Conservation (phyloP, 2,888 invertebrate genomes). For the Pharmacophagus antenor region DNA sequence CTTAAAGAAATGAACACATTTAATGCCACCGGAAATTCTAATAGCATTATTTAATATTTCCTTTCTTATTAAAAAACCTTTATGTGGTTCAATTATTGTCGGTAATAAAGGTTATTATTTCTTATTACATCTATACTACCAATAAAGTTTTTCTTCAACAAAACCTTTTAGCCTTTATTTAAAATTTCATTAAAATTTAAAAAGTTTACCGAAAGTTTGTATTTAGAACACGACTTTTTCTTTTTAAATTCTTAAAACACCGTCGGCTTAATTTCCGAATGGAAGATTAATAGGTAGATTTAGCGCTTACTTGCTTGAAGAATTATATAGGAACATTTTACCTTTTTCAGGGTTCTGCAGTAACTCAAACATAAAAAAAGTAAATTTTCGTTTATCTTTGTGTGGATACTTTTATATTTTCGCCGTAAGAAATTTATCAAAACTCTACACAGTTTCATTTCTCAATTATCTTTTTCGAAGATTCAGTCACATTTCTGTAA, state of each 20-base stretch:
- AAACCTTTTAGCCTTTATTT: slow-evolving; percentile 6
- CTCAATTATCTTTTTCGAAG: too few relatives aligned
- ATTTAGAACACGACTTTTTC: neutral
- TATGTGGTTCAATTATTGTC: neutral
- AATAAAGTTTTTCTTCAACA: neutral
- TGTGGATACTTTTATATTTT: too few relatives aligned
- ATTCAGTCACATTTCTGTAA: too few relatives aligned
- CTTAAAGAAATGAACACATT: too few relatives aligned
- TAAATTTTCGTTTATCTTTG: neutral
- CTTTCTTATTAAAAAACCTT: too few relatives aligned
- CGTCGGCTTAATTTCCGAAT: slow-evolving; percentile 26
- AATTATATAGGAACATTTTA: slow-evolving; percentile 12
- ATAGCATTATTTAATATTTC: too few relatives aligned
- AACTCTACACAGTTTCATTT: too few relatives aligned
- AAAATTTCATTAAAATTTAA: slow-evolving; percentile 22
- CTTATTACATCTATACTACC: neutral
- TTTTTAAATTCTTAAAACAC: slow-evolving; percentile 16
- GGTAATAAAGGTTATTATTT: neutral
- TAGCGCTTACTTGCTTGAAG: slow-evolving; percentile 6
- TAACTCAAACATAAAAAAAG: neutral
- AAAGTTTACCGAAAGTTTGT: slow-evolving; percentile 10
- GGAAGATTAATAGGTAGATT: slow-evolving; percentile 24
- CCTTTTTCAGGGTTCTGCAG: neutral
- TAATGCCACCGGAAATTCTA: too few relatives aligned
- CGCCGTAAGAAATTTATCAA: too few relatives aligned